phyloP scores from a whole-genome alignment of 2,113 vertebrate species.

The Phocoena sinus region DNA sequence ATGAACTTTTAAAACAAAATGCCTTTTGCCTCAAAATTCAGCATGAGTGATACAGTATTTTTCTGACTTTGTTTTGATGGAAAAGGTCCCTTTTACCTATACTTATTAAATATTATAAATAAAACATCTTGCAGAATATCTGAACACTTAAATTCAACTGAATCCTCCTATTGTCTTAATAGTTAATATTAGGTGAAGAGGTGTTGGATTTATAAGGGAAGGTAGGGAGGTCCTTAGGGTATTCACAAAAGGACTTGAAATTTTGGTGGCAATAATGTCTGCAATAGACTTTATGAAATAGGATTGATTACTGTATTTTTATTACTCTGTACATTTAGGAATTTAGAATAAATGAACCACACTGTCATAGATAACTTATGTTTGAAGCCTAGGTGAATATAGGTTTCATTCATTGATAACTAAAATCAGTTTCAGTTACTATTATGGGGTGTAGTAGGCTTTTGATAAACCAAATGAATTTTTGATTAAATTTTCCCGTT shows the following conservation, averaged over 20 bases:
- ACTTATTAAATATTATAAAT: background rate
- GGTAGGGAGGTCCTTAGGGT: background rate
- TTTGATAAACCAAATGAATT: background rate
- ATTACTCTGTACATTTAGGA: background rate
- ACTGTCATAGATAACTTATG: background rate
- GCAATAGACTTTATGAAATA: background rate
- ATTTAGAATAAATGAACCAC: background rate
- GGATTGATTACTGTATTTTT: background rate
- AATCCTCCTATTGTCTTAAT: background rate
- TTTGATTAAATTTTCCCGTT: background rate
- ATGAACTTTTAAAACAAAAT: background rate
- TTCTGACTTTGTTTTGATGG: slow-evolving; percentile 22
- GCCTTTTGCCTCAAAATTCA: background rate
- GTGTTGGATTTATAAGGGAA: background rate
- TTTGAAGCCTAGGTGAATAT: slow-evolving; percentile 1
- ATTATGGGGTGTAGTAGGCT: background rate
- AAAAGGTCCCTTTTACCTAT: background rate
- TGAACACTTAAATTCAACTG: slow-evolving; percentile 2
- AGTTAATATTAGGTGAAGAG: background rate
- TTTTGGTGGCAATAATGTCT: background rate
- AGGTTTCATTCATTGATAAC: background rate
- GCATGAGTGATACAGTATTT: background rate
- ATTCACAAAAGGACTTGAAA: background rate
- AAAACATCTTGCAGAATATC: background rate
- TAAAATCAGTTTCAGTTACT: background rate